Evolutionary conservation across 1,140 invertebrate genomes (phyloP), one percentile per base, ranked within the genome.

Genomic region (Ceratina japonica): DNA sequence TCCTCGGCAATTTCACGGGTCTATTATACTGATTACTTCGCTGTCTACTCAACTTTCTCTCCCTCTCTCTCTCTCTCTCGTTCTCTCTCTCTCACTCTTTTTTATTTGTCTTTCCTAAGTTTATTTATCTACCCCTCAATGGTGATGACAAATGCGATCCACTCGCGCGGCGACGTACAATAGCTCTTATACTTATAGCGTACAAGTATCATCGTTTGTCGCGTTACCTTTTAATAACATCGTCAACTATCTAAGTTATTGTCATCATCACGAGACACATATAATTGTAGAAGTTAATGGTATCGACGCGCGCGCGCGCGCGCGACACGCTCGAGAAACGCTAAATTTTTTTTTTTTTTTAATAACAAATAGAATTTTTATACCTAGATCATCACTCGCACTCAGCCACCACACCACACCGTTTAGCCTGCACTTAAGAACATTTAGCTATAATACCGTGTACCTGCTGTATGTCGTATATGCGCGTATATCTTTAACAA

Each of bases 401-500:
- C 64, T 27, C 73, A 73, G 31, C 79, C 85, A 4, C 27, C 73
- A 85, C 73, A 85, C 81, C 78, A 78, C 5, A 44, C 37, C 37
- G 5, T 56, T 75, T 79, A 83, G 64, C 86, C 74, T 31, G 27
- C 27, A 82, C 80, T 79, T 87, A 82, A 76, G 81, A 79, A 88
- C 80, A 86, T 84, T 87, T 81, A 86, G 79, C 81, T 87, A 85
- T 83, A 88, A 31, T 31, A 31, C 4, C 27, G 27, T 31, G 27
- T 31, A 31, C 27, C 27, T 31, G 27, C 27, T 31, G 27, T 31
- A 31, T 4, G 27, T 4, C 37, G 37, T 44, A 44, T 44, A 44
- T 44, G 85, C 84, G 66, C 80, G 73, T 85, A 65, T 89, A 89
- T 89, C 88, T 89, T 90, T 88, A 90, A 89, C 89, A 90, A 90